Conservation (phyloP, 2,113 vertebrate species). For the Mormyrus lacerda region DNA sequence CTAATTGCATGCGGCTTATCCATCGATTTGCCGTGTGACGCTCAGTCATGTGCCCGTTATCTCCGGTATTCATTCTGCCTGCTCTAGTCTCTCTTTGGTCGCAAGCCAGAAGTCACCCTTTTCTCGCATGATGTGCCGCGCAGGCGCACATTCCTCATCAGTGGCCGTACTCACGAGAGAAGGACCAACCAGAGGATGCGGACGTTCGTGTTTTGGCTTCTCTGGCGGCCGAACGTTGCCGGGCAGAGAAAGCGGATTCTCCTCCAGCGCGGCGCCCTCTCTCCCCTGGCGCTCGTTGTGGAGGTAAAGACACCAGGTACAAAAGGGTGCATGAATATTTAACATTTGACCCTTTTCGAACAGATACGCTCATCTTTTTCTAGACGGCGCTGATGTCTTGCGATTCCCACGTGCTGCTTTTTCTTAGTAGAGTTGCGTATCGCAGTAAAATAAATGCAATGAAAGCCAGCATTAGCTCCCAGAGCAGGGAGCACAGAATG, state of each 20-base stretch:
- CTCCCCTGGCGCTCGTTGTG: conserved; percentile 32
- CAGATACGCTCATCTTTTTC: not conserved
- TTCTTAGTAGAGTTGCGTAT: not conserved
- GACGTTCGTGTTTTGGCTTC: not conserved
- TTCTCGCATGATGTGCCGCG: not conserved
- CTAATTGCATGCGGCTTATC: not conserved
- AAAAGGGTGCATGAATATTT: conserved; percentile 32
- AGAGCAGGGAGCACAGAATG: conserved; percentile 22
- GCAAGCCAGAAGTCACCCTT: not conserved
- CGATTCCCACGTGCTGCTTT: not conserved
- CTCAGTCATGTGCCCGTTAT: not conserved
- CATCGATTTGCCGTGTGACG: not conserved
- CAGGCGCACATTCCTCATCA: not conserved
- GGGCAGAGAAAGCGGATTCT: not conserved
- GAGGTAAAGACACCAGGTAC: conserved; percentile 40
- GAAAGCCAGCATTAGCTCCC: conserved; percentile 3
- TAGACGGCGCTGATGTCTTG: not conserved
- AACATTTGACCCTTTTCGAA: conserved; percentile 21
- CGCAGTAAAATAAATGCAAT: not conserved
- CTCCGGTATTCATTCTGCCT: not conserved
- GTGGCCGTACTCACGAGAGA: not conserved
- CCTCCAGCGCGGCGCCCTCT: not conserved
- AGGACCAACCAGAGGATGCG: not conserved
- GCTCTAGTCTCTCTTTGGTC: not conserved
- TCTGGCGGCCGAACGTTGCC: not conserved